Evolutionary conservation across 2,888 invertebrate genomes (phyloP), one percentile per base, ranked within the genome.

Genomic region (Catocala nupta): DNA sequence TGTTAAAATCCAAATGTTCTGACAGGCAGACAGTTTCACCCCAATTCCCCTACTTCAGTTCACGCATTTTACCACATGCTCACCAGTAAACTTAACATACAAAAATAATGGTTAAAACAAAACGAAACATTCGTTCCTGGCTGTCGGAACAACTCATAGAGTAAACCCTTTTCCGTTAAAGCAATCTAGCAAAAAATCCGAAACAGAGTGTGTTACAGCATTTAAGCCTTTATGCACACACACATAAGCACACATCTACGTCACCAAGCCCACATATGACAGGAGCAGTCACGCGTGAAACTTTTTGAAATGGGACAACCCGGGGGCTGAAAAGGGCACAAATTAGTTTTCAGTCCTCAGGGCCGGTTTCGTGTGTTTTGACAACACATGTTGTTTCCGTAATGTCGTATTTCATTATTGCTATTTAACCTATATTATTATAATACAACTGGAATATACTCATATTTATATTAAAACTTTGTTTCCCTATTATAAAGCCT

Each of bases 241-340:
- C n/a, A 44, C 7, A 47, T 8, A 11, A 8, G n/a, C 25, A 47
- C n/a, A 5, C 34, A 25, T n/a, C 11, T 36, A 36, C 42, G 6
- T n/a, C 58, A 47, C 45, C 49, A 34, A 5, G 33, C 44, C n/a
- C 13, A 12, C 51, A 47, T 44, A 43, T 70, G 71, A 65, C 74
- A 52, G 44, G 53, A 51, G 16, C 65, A 65, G 42, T 63, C 45
- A 44, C 39, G 50, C 5, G 51, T 55, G 12, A 65, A 75, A 74
- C 62, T 77, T 77, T 71, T 52, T 71, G 74, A 73, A 63, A 71
- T 50, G 53, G 71, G 74, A 34, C 49, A 51, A 57, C 64, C 55
- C 11, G 36, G 42, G 42, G 51, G 11, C 42, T 60, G 65, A 55
- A 64, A 65, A 59, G 58, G 74, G 62, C 34, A 53, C 44, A 55